Base-by-base conservation (phyloP, 2,113 vertebrate species). In the Sylvicapra grimmia region DNA sequence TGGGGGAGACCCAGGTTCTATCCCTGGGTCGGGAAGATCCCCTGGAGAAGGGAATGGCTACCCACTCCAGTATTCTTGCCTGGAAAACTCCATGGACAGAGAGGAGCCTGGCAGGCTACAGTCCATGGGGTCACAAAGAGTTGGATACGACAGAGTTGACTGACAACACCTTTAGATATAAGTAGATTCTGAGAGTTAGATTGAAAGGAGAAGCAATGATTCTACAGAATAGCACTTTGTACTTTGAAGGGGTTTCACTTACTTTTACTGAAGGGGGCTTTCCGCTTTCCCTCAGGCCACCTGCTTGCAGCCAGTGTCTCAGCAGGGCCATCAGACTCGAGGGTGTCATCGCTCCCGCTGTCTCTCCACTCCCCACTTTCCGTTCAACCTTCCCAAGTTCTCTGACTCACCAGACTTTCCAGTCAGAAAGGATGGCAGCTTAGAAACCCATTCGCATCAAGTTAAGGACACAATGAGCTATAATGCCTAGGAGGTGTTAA, bases 161-260 rank as follows among this genome's bases (percentile, higher is more conserved):
- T 72, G 12, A n/a, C n/a, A 23, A 40, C 9, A 40, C n/a, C n/a
- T 23, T 72, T 72, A 83, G 83, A 27, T 61, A 61, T 11, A 90
- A 93, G 36, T 8, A 95, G 83, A 93, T 87, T 9, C 40, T n/a
- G 61, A 84, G 29, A 49, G 72, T 61, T 53, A 92, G 11, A 18
- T 96, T 82, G 91, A 29, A 75, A 90, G 93, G 97, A 97, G 87
- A 89, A 86, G 85, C 65, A 80, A 33, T n/a, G 80, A 23, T 97
- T 86, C 31, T 19, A 65, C 1, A 75, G 33, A 44, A 27, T 0
- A 3, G 4, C 44, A 11, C 14, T 25, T 94, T 94, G 65, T 86
- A 91, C 65, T 36, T 4, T 14, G 77, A 97, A 97, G 3, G 40
- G 14, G 94, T 72, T 90, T 77, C 54, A 7, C 72, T 13, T 75